Conservation (phyloP, 2,888 invertebrate species). For the Galerucella nymphaeae region DNA sequence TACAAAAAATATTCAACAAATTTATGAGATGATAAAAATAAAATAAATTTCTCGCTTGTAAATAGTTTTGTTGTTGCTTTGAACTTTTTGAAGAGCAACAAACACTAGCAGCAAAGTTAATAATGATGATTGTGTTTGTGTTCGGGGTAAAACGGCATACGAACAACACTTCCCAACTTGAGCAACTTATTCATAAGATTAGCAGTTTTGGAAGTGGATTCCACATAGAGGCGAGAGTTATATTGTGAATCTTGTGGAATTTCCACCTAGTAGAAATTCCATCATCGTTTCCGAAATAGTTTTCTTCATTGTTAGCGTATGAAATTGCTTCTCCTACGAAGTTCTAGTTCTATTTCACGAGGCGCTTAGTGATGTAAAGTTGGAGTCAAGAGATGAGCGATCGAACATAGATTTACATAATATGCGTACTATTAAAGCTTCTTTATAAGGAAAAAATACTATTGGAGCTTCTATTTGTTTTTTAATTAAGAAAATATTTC, state of each 20-base stretch:
- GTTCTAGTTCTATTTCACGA: neutral
- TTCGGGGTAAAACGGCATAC: neutral
- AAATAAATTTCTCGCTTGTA: no score
- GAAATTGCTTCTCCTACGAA: slow-evolving; percentile 3
- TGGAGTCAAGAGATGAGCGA: neutral
- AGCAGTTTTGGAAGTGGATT: slow-evolving; percentile 23
- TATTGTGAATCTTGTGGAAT: slow-evolving; percentile 34
- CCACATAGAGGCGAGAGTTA: slow-evolving; percentile 21
- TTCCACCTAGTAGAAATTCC: slow-evolving; percentile 38
- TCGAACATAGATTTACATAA: no score
- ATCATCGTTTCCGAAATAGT: slow-evolving; percentile 35
- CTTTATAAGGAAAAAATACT: no score
- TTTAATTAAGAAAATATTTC: no score
- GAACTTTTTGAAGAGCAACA: no score
- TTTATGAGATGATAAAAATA: no score
- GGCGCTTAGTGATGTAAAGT: neutral
- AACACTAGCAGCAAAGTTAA: no score
- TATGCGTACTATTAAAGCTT: no score
- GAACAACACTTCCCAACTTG: neutral
- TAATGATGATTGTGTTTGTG: neutral
- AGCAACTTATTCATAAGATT: neutral
- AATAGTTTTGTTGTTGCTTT: neutral
- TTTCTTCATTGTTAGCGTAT: slow-evolving; percentile 32
- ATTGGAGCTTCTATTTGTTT: no score
- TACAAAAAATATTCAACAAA: no score